Evolutionary conservation across 2,888 invertebrate genomes (phyloP).

Genomic region (Drosophila bunnanda): DNA sequence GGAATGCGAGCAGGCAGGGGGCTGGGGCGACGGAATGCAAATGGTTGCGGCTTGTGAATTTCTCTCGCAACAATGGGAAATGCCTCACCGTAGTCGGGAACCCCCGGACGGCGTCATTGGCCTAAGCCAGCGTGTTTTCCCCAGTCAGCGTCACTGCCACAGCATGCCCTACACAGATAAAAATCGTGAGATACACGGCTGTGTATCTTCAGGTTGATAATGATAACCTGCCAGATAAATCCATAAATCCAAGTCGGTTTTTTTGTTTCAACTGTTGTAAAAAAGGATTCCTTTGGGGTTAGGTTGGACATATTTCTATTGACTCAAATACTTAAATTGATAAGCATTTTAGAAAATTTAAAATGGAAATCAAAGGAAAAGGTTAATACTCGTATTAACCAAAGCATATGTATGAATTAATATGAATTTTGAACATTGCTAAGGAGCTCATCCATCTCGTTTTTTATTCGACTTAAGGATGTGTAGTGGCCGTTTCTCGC

Average conservation of each 20-base stretch:
- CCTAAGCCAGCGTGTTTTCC: constrained; percentile 10
- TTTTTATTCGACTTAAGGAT: background rate
- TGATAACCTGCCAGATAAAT: background rate
- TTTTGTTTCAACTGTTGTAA: background rate
- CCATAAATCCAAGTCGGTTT: background rate
- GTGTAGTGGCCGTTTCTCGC: background rate
- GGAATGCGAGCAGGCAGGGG: constrained; percentile 20
- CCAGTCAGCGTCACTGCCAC: background rate
- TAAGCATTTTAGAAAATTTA: background rate
- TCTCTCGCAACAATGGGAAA: constrained; percentile 42
- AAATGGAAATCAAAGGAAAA: no score
- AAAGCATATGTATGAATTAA: no score
- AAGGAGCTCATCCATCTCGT: background rate
- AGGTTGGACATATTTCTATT: background rate
- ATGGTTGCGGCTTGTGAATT: constrained; percentile 32
- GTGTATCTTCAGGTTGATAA: background rate
- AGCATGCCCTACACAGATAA: constrained; percentile 3
- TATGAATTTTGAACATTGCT: background rate
- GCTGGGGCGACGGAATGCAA: constrained; percentile 22
- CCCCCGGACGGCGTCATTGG: constrained; percentile 31
- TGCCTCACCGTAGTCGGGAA: constrained; percentile 18
- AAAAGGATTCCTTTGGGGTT: no score
- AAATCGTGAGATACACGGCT: background rate
- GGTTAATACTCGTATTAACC: no score
- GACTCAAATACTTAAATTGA: background rate